Evolutionary conservation across 2,888 invertebrate genomes (phyloP).

Genomic region (Eurois occulta): DNA sequence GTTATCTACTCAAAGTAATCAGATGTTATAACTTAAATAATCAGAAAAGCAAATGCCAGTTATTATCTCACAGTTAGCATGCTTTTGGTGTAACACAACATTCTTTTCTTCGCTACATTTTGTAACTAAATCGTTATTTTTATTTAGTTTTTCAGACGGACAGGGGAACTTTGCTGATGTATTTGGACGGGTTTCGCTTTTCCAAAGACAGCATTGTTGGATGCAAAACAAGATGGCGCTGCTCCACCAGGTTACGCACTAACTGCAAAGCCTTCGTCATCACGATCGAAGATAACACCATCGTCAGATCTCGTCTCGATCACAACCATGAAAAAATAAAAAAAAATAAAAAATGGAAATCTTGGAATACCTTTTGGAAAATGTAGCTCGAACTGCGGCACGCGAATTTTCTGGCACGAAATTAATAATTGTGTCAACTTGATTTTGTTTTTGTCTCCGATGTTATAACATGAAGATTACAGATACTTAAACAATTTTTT

Average conservation of each 20-base stretch:
- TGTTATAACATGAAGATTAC: too few species aligned
- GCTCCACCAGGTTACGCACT: conserved; percentile 69
- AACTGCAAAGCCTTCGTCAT: conserved; percentile 53
- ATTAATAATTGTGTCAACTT: not conserved
- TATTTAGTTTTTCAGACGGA: conserved; percentile 37
- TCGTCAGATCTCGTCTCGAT: conserved; percentile 39
- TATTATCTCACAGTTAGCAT: not conserved
- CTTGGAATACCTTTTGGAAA: not conserved
- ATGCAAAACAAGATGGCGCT: conserved; percentile 72
- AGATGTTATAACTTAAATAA: not conserved
- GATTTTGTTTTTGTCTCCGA: not conserved
- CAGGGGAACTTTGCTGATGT: conserved; percentile 36
- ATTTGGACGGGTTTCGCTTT: conserved; percentile 54
- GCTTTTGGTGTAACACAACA: not conserved
- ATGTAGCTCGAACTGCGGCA: not conserved
- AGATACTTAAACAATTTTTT: too few species aligned
- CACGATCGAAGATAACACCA: conserved; percentile 32
- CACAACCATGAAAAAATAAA: conserved; percentile 71
- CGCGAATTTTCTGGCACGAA: not conserved
- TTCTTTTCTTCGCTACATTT: not conserved
- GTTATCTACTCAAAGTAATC: not conserved
- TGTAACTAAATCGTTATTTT: not conserved
- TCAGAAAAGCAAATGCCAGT: not conserved
- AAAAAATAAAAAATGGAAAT: too few species aligned
- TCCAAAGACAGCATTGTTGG: conserved; percentile 56